Evolutionary conservation across 2,888 invertebrate species (phyloP), one percentile per base, ranked within the genome.

Genomic region (Tipula unca): DNA sequence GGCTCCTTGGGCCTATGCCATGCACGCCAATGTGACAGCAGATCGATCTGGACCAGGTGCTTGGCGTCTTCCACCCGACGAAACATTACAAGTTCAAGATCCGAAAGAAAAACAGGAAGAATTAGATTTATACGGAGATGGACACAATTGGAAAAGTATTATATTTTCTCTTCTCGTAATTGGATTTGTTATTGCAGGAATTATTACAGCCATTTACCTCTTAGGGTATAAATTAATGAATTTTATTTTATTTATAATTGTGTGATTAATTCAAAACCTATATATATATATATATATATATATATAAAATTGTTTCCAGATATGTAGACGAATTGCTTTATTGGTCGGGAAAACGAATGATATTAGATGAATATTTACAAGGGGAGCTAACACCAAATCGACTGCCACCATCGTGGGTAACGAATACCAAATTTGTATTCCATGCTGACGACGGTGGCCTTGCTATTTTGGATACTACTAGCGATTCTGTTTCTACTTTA

Each of bases 61-160:
- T 91, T 97, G 97, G 97, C 95, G 96, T 92, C 93, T 96, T 92
- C 96, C 96, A 92, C 96, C 96, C 90, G 97, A 97, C 93, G 96
- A 97, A 93, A 96, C 96, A 89, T 94, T 97, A 89, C 96, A 96
- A 92, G 96, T 97, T 91, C 96, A 95, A 92, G 96, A 96, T 93
- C 95, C 96, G 90, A 95, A 96, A 92, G 93, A 94, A 91, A 96
- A 96, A 92, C 94, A 94, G 90, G 93, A 93, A 95, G 95, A 95
- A 96, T 91, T 93, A 96, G 90, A 92, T 93, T 88, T 95, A 96
- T 90, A 93, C 94, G 94, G 93, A 88, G 96, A 96, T 91, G 96
- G 96, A 87, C 95, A 96, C 93, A 96, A 96, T 91, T 96, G 96
- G 96, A 94, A 95, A 91, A 96, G 96, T 90, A 96, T 96, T 90